These are phyloP conservation scores for Buathra laborator DNA, from an alignment of 2,888 invertebrate species.

Conservation along the genomic window DNA sequence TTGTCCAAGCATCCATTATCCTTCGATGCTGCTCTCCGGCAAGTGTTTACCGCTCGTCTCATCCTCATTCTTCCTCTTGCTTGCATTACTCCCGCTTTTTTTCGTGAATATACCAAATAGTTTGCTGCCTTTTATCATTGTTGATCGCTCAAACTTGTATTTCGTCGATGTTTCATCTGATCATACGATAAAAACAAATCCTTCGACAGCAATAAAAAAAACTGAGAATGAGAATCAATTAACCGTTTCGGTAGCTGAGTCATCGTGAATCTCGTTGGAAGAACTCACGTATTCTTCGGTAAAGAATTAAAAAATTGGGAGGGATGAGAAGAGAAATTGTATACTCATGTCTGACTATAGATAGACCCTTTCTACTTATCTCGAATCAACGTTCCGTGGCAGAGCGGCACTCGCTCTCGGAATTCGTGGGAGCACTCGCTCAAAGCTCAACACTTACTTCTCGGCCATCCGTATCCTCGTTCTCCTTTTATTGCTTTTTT, in stretches of 20 bases:
- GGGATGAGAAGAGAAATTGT: too few species aligned
- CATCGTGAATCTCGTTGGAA: constrained; percentile 2
- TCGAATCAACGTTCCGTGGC: background rate
- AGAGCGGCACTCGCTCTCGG: background rate
- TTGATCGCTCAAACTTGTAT: constrained; percentile 13
- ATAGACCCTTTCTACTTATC: constrained; percentile 26
- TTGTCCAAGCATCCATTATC: constrained; percentile 68
- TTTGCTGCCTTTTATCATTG: constrained; percentile 13
- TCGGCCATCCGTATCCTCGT: constrained; percentile 24
- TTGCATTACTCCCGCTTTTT: background rate
- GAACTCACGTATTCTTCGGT: background rate
- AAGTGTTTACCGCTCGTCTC: constrained; percentile 65
- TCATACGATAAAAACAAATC: background rate
- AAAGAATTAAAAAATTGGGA: constrained; percentile 20
- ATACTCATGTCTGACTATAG: background rate
- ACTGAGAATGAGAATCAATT: constrained; percentile 18
- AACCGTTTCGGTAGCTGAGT: background rate
- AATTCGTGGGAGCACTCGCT: background rate
- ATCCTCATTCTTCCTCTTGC: constrained; percentile 18
- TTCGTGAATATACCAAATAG: constrained; percentile 8
- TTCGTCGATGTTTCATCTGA: background rate
- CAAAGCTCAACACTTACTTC: constrained; percentile 35
- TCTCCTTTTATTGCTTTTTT: constrained; percentile 10
- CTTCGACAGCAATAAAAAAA: background rate
- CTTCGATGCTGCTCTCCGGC: constrained; percentile 61